phyloP scores from a whole-genome alignment of 1,140 invertebrate genomes.

The Coptotermes formosanus region DNA sequence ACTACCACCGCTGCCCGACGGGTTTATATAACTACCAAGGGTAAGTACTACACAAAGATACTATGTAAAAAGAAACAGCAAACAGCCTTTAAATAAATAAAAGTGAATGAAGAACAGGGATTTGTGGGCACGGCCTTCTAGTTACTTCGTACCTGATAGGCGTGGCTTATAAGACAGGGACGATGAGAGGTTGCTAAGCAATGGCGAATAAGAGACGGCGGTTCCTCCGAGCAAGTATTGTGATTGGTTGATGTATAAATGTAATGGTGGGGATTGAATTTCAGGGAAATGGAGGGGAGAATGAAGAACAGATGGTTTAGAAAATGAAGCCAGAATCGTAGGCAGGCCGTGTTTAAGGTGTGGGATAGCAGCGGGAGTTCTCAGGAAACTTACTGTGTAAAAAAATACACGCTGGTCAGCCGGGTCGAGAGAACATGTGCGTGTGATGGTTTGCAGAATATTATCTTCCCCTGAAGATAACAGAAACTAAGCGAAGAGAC shows the following conservation, averaged over 20 bases:
- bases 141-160: neutral
- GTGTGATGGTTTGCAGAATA: too few species aligned
- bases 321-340: neutral
- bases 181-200: slow-evolving; percentile 4
- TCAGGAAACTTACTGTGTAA: neutral
- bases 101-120: neutral
- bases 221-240: neutral
- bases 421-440: too few species aligned
- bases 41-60: neutral
- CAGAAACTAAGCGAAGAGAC: too few species aligned
- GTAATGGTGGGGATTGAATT: neutral
- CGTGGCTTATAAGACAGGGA: neutral
- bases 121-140: neutral
- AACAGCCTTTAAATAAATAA: neutral
- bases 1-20: too few species aligned
- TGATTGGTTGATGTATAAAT: neutral
- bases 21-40: neutral
- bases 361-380: neutral
- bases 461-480: too few species aligned
- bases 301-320: neutral
- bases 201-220: neutral
- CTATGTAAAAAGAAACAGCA: neutral
- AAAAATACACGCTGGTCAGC: neutral
- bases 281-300: neutral
- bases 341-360: neutral